These are phyloP conservation scores for Balaenoptera acutorostrata DNA, from an alignment of 2,113 vertebrate species.

Conservation along the genomic window DNA sequence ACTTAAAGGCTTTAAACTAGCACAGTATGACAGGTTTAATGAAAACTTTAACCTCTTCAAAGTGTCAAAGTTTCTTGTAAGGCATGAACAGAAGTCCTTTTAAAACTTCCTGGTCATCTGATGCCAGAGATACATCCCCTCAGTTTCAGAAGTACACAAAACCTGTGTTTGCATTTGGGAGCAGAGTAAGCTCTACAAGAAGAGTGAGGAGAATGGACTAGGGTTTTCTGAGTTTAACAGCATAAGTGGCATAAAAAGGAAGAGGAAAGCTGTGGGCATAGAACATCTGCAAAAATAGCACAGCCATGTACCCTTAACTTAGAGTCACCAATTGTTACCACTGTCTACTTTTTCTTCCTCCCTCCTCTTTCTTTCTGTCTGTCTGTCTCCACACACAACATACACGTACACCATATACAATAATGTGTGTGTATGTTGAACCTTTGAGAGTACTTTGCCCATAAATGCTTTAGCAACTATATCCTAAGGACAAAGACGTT, in stretches of 20 bases:
- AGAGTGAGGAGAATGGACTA: background rate
- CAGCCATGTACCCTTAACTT: background rate
- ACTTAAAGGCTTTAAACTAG: constrained; percentile 57
- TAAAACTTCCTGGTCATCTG: background rate
- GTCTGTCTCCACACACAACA: background rate
- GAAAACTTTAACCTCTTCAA: constrained; percentile 35
- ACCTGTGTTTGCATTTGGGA: background rate
- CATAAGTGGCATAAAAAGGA: background rate
- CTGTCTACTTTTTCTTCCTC: background rate
- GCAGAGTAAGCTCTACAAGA: background rate
- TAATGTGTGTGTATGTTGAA: background rate
- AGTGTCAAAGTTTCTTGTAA: constrained; percentile 43
- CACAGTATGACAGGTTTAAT: constrained; percentile 31
- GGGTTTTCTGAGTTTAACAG: background rate
- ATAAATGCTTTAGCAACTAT: background rate
- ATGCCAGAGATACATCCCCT: background rate
- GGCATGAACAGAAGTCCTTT: constrained; percentile 24
- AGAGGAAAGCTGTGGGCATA: background rate
- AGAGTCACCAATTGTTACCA: background rate
- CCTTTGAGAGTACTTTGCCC: background rate
- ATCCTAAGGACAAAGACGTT: background rate
- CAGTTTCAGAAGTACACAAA: background rate
- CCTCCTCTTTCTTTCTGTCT: background rate
- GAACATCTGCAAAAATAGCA: background rate
- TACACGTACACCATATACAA: background rate